Percentiles rank a stretch among this genome's conserved stretches.
phyloP scores from a whole-genome alignment of 2,888 invertebrate species.

The Ernsta delagoae region DNA sequence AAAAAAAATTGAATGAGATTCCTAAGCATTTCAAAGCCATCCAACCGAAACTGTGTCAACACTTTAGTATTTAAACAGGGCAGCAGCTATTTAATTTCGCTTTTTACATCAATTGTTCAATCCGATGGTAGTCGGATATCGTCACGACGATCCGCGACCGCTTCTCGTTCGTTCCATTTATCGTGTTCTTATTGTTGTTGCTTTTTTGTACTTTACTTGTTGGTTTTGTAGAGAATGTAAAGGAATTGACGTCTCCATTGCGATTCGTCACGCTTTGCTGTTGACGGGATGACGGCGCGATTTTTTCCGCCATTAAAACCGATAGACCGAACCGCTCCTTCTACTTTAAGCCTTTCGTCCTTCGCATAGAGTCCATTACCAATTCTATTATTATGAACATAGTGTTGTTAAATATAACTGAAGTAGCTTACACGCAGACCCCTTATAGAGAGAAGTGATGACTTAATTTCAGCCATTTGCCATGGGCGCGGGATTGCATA shows the following conservation, averaged over 20 bases:
- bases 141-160: conserved; percentile 47
- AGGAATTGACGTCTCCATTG: conserved; percentile 78
- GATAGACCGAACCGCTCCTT: conserved; percentile 23
- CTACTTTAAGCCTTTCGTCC: conserved; percentile 21
- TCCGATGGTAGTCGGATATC: conserved; percentile 45
- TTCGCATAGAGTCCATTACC: conserved; percentile 29
- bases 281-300: conserved; percentile 73
- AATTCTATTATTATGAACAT: conserved; percentile 19
- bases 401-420: conserved; percentile 53
- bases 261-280: conserved; percentile 74
- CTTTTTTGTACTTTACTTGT: conserved; percentile 71
- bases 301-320: conserved; percentile 68
- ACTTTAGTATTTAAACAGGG: conserved; percentile 31
- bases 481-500: conserved; percentile 55
- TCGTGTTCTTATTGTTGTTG: conserved; percentile 48
- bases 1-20: conserved; percentile 4
- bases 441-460: conserved; percentile 71
- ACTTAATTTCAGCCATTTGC: conserved; percentile 76
- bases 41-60: conserved; percentile 36
- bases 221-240: conserved; percentile 77
- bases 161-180: conserved; percentile 50
- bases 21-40: conserved; percentile 12
- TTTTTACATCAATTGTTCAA: conserved; percentile 39
- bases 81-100: conserved; percentile 32
- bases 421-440: conserved; percentile 60